Conservation (phyloP, 2,113 vertebrate genomes). For the Chlamydotis undulata region DNA sequence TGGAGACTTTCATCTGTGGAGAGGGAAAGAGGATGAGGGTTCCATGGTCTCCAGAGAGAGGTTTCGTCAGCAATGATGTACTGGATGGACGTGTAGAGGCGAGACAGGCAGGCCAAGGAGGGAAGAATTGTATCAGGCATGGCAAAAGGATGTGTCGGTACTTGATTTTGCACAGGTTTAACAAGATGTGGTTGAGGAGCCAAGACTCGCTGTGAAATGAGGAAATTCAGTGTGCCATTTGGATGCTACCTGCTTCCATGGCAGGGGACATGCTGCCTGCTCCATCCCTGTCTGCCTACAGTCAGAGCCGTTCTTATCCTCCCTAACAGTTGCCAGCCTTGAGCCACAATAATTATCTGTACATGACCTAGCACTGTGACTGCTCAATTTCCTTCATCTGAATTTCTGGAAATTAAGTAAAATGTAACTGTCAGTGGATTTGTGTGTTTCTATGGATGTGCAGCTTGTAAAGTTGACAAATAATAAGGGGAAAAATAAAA, state of each 20-base stretch:
- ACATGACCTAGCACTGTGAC: not conserved
- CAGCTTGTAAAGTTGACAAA: not conserved
- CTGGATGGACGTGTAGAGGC: not conserved
- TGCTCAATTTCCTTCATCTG: not conserved
- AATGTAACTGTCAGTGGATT: not conserved
- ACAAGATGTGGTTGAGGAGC: not conserved
- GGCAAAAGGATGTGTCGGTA: not conserved
- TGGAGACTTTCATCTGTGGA: not conserved
- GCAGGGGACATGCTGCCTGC: not conserved
- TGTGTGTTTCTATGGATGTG: rapidly evolving
- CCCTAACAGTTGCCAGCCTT: not conserved
- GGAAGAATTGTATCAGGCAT: not conserved
- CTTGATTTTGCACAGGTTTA: not conserved
- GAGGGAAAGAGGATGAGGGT: not conserved
- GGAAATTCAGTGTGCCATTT: not conserved
- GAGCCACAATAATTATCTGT: not conserved
- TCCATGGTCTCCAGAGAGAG: not conserved
- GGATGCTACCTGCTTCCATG: not conserved
- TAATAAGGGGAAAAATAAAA: not conserved
- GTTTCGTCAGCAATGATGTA: not conserved
- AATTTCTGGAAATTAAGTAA: not conserved
- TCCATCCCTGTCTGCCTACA: not conserved
- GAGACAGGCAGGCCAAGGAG: not conserved
- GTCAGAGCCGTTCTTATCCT: not conserved
- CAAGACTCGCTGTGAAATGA: not conserved